Percentiles rank a stretch among this genome's conserved stretches.
phyloP scores from a whole-genome alignment of 2,113 vertebrate genomes.

The Stigmatopora argus region DNA sequence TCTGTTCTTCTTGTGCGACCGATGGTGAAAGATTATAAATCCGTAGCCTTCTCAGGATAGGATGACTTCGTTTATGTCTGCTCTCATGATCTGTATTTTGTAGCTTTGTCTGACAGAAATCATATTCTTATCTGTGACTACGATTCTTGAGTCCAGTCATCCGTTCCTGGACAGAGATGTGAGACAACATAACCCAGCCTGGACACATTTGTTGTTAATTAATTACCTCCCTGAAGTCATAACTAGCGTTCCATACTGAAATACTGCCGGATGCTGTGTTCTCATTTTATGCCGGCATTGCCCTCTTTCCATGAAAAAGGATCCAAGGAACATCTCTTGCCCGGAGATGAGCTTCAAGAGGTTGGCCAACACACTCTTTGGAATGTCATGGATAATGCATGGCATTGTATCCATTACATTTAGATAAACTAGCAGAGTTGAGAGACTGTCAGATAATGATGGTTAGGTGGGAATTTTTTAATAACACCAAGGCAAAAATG shows the following conservation, averaged over 20 bases:
- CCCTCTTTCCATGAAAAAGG: slow-evolving; percentile 44
- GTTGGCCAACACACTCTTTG: slow-evolving; percentile 19
- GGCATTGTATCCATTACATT: neutral
- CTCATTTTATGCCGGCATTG: slow-evolving; percentile 49
- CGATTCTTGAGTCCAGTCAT: slow-evolving; percentile 37
- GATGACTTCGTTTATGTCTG: slow-evolving; percentile 25
- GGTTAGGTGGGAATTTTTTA: neutral
- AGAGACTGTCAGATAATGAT: neutral
- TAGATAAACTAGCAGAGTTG: neutral
- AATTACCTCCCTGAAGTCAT: slow-evolving; percentile 72
- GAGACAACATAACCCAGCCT: slow-evolving; percentile 50
- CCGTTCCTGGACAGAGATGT: slow-evolving; percentile 65
- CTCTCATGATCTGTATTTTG: slow-evolving; percentile 27
- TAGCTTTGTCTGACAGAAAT: slow-evolving; percentile 36
- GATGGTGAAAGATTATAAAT: neutral
- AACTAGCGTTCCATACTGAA: slow-evolving; percentile 56
- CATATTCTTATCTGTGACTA: slow-evolving; percentile 12
- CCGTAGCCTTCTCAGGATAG: slow-evolving; percentile 4
- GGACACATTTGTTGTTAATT: slow-evolving; percentile 75
- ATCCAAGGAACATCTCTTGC: slow-evolving; percentile 41
- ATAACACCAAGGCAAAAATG: neutral
- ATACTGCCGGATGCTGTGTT: slow-evolving; percentile 55
- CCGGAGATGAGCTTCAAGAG: slow-evolving; percentile 35
- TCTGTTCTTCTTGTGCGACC: slow-evolving; percentile 3
- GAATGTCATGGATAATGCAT: slow-evolving; percentile 21